Base-by-base conservation (phyloP, 2,113 vertebrate genomes). In the Tapirus terrestris region DNA sequence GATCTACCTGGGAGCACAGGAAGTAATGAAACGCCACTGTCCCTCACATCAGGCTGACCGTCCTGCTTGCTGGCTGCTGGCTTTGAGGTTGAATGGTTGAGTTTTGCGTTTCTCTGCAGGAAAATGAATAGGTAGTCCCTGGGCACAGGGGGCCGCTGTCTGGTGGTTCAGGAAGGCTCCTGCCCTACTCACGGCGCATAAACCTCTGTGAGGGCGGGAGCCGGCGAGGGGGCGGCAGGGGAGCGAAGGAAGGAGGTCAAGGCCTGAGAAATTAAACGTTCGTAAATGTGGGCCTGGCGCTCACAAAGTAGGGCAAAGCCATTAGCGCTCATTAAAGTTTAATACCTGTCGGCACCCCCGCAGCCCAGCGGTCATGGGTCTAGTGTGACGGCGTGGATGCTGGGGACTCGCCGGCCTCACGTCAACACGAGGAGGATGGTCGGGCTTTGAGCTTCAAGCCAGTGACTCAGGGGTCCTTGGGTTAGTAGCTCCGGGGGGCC, bases 251-350 rank as follows among this genome's bases (percentile, higher is more conserved):
- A 98, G 97, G 97, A 98, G 98, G 98, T 98, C 98, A 98, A 97
- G 98, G 98, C 98, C 98, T 1, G 84, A 98, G 98, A 99, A 99
- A 99, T 99, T 98, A 99, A 99, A 98, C 94, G 98, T 99, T 98
- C 98, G 97, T 99, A 98, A 98, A 98, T 77, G 97, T 95, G 97
- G 98, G 98, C 98, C 98, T 53, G 96, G 97, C 36, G 63, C 98
- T 98, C 95, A 70, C 98, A 97, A 99, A 98, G 98, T 98, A 99
- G 99, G 98, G 98, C 98, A 98, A 97, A 98, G 98, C 99, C 99
- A 99, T 99, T 99, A 99, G 98, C 93, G 97, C 98, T 99, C 98
- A 99, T 99, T 99, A 99, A 99, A 98, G 98, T 99, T 99, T 98
- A 98, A 99, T 99, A 98, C 99, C 98, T 98, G 98, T 97, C 97